phyloP scores from a whole-genome alignment of 2,113 vertebrate species.

The Phaethon lepturus region DNA sequence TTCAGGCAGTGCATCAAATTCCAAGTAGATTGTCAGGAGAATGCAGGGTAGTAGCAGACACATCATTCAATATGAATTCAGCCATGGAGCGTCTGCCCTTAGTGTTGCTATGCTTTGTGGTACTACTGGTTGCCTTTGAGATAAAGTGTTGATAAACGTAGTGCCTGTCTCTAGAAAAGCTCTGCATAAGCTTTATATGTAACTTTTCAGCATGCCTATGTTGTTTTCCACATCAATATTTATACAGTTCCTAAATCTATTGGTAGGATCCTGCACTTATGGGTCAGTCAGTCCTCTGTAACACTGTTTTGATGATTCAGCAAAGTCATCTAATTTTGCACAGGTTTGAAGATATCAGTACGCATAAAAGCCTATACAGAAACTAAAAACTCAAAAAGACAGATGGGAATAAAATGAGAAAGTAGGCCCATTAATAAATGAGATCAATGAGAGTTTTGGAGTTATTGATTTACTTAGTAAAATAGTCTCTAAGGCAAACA shows the following conservation, averaged over 20 bases:
- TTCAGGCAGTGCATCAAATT: constrained; percentile 18
- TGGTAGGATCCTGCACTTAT: not conserved
- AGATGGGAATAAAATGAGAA: not conserved
- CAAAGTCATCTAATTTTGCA: not conserved
- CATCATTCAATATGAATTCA: not conserved
- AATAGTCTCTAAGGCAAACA: not conserved
- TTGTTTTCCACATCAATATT: not conserved
- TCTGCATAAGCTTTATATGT: not conserved
- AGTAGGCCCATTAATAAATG: not conserved
- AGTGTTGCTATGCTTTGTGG: not conserved
- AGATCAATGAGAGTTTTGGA: not conserved
- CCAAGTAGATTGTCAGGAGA: not conserved
- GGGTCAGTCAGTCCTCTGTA: not conserved
- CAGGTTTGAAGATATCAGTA: not conserved
- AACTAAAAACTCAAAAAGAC: not conserved
- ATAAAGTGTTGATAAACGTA: not conserved
- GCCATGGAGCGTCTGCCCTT: not conserved
- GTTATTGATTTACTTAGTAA: not conserved
- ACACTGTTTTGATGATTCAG: not conserved
- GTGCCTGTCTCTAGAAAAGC: not conserved
- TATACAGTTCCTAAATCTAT: not conserved
- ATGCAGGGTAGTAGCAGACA: not conserved
- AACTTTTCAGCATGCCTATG: not conserved
- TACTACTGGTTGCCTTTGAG: not conserved
- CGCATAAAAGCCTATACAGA: not conserved